Base-by-base conservation (phyloP, 2,113 vertebrate genomes). In the Cygnus buccinator region DNA sequence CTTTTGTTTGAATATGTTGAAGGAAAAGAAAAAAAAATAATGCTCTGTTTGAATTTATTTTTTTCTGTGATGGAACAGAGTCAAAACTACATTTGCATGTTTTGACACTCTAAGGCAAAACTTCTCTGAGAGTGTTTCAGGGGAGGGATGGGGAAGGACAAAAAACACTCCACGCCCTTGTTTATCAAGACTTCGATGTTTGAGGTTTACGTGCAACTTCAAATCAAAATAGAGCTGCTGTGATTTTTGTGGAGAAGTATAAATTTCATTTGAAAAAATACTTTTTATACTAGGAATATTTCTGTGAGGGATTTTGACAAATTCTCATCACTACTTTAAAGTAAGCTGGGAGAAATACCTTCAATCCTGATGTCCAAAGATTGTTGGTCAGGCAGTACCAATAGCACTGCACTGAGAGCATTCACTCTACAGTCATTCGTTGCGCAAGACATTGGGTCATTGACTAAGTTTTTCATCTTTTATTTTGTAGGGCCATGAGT, bases 101-200 rank as follows among this genome's bases (percentile, higher is more conserved):
- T 95, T 93, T 95, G 37, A 94, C 86, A 95, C 92, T 97, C 71
- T 55, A 44, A 97, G 90, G 92, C 94, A 93, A 88, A 85, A 54
- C 57, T 59, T 91, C 63, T 77, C 21, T 41, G 10, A 65, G 46
- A 77, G 18, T 8, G 10, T 90, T 95, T 85, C 78, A 70, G 84
- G 62, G 76, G 50, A 89, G 46, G 16, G 43, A 52, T 74, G 44
- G 41, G 22, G 52, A 33, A 91, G 31, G 22, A 62, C 20, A 88
- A 86, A 94, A 80, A 7, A 1, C 50, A 25, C 12, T 55, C 48
- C 48, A n/a, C 13, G 9, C 26, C 80, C 87, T 3, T 73, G 55
- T 65, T 59, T 94, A 88, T 80, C 28, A 19, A 48, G 74, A 67
- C n/a, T 76, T 83, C 37, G 48, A 2, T 35, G 59, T 80, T 28